These are phyloP conservation scores for Ophraella communa DNA, from an alignment of 2,888 invertebrate species.

Conservation along the genomic window DNA sequence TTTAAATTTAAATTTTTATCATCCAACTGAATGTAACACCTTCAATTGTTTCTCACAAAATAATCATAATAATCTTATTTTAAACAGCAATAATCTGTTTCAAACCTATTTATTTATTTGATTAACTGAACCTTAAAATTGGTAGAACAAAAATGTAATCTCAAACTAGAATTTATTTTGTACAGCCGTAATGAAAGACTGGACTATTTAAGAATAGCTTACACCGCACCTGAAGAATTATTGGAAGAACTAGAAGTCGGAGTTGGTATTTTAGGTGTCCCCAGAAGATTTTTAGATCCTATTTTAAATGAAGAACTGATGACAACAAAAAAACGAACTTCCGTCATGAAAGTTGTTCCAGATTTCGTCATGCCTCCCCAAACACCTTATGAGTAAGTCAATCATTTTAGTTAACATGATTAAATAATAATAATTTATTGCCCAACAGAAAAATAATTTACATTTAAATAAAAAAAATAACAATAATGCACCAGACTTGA, in stretches of 20 bases:
- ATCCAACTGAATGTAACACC: too few species aligned
- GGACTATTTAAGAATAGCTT: constrained; percentile 63
- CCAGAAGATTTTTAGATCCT: constrained; percentile 64
- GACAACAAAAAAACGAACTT: constrained; percentile 41
- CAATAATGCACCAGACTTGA: too few species aligned
- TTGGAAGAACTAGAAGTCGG: constrained; percentile 60
- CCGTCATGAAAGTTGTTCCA: constrained; percentile 44
- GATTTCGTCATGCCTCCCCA: constrained; percentile 51
- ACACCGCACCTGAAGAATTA: constrained; percentile 65
- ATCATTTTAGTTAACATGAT: background rate
- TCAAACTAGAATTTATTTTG: background rate
- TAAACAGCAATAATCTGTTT: too few species aligned
- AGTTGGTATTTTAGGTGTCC: constrained; percentile 68
- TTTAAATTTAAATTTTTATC: constrained; percentile 29
- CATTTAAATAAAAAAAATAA: too few species aligned
- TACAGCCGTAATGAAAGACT: constrained; percentile 58
- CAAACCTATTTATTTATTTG: too few species aligned
- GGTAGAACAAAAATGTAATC: background rate
- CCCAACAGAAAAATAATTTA: too few species aligned
- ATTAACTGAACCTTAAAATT: too few species aligned
- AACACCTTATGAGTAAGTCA: constrained; percentile 19
- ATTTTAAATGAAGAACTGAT: constrained; percentile 60
- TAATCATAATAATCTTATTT: background rate
- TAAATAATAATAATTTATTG: too few species aligned
- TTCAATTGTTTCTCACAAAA: too few species aligned